Evolutionary conservation across 2,113 vertebrate species (phyloP).

Genomic region (Hydrochoerus hydrochaeris): DNA sequence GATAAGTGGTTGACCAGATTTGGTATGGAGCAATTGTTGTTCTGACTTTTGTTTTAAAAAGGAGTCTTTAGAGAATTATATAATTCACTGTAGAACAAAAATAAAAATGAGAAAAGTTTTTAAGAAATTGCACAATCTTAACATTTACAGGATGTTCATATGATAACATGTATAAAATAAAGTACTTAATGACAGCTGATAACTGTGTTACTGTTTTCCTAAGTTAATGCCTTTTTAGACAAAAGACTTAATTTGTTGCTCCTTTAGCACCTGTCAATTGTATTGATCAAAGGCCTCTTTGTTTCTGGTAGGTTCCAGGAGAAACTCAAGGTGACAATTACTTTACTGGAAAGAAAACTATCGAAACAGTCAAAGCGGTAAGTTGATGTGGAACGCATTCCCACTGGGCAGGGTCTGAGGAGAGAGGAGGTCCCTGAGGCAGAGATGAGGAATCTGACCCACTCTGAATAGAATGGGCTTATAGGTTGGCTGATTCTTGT

Average conservation of each 20-base stretch:
- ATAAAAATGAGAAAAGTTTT: not conserved
- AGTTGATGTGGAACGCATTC: slow-evolving; percentile 76
- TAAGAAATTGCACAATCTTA: slow-evolving; percentile 3
- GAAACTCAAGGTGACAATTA: slow-evolving; percentile 93
- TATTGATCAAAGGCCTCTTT: slow-evolving; percentile 49
- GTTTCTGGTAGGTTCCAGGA: slow-evolving; percentile 92
- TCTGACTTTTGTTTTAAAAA: not conserved
- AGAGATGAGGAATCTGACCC: not conserved
- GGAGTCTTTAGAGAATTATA: not conserved
- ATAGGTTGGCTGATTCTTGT: not conserved
- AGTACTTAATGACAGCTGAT: not conserved
- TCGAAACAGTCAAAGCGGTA: slow-evolving; percentile 98
- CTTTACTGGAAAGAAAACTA: slow-evolving; percentile 94
- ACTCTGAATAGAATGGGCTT: not conserved
- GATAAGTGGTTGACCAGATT: not conserved
- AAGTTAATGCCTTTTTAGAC: not conserved
- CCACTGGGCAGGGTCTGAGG: not conserved
- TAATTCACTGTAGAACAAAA: not conserved
- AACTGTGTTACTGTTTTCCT: not conserved
- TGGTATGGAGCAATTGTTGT: not conserved
- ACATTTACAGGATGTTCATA: not conserved
- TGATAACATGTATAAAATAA: not conserved
- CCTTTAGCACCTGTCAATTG: not conserved
- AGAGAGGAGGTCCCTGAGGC: not conserved
- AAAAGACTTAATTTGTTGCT: not conserved